These are phyloP conservation scores for Vollenhovia emeryi DNA, from an alignment of 1,140 invertebrate genomes.

Conservation along the genomic window DNA sequence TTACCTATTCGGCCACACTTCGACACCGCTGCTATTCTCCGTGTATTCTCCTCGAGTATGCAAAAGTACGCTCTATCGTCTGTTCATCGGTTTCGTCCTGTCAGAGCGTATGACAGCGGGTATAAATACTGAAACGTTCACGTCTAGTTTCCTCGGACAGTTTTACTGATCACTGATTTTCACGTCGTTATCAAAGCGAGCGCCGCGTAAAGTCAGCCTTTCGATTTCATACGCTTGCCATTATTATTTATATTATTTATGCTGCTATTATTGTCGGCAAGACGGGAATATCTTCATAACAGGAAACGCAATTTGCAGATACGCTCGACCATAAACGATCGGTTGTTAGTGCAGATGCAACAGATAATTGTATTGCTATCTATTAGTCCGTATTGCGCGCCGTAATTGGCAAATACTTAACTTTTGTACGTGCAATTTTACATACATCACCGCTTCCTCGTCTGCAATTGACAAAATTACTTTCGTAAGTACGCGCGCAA, in stretches of 20 bases:
- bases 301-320: conserved; percentile 2
- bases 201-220: not conserved
- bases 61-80: not conserved
- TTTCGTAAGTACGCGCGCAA: not conserved
- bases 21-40: conserved; percentile 1
- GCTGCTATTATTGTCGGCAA: not conserved
- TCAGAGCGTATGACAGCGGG: not conserved
- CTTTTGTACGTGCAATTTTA: not conserved
- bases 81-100: not conserved
- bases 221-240: not conserved
- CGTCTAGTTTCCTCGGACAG: not conserved
- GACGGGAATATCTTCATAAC: not conserved
- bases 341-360: not conserved
- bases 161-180: not conserved
- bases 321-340: not conserved
- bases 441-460: not conserved
- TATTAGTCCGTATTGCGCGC: not conserved
- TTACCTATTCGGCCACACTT: conserved; percentile 43
- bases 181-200: not conserved
- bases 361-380: not conserved
- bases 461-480: not conserved
- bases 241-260: conserved; percentile 15
- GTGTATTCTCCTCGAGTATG: conserved; percentile 5
- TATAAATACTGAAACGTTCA: not conserved
- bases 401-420: conserved; percentile 17